These are phyloP conservation scores for Stichopus chloronotus DNA, from an alignment of 35 echinoderm and acorn worm species.

Conservation along the genomic window DNA sequence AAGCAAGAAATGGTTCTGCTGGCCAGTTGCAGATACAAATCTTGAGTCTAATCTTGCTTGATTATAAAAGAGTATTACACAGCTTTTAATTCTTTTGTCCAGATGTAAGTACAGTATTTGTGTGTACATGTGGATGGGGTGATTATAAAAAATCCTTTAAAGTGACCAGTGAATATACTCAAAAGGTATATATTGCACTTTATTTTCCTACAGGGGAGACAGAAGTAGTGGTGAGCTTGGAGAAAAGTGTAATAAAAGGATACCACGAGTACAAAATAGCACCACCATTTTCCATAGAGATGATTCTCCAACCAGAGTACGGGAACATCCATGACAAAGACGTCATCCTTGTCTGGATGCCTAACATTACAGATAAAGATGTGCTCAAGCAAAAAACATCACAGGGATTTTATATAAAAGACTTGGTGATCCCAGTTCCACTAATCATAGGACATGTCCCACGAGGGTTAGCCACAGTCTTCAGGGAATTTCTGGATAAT, in stretches of 20 bases:
- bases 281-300: neutral
- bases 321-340: neutral
- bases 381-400: neutral
- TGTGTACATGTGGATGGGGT: no score
- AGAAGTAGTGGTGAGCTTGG: neutral
- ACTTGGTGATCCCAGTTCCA: neutral
- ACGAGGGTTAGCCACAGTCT: neutral
- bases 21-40: no score
- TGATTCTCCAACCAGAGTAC: constrained; percentile 19
- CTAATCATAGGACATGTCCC: constrained; percentile 8
- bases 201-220: constrained; percentile 1
- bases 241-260: constrained; percentile 4
- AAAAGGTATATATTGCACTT: neutral
- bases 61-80: no score
- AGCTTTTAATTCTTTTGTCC: no score
- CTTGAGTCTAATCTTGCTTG: no score
- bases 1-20: no score
- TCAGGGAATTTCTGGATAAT: neutral
- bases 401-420: constrained; percentile 2
- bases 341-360: neutral
- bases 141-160: no score
- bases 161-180: no score
- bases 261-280: neutral
- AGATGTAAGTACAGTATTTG: no score
- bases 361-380: neutral